Evolutionary conservation across 1,140 invertebrate species (phyloP).

Genomic region (Drosophila parabipectinata): DNA sequence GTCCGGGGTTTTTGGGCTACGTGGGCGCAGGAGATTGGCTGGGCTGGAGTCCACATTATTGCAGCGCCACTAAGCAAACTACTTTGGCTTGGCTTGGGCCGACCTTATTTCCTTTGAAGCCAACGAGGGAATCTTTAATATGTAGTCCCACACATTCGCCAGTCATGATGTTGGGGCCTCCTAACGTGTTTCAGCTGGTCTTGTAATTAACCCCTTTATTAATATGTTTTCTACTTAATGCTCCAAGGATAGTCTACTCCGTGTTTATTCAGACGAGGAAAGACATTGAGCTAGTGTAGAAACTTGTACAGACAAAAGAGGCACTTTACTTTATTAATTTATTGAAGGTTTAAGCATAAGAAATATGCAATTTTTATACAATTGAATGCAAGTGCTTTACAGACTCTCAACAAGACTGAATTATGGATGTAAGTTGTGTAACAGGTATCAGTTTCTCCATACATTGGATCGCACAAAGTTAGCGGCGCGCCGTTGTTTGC

Average conservation of each 20-base stretch:
- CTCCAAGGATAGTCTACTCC: too few species aligned
- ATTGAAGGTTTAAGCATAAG: neutral
- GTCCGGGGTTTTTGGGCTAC: conserved; percentile 4
- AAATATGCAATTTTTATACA: neutral
- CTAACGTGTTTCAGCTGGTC: conserved; percentile 36
- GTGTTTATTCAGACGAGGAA: too few species aligned
- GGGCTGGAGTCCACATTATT: conserved; percentile 55
- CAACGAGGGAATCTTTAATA: conserved; percentile 27
- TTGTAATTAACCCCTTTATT: conserved; percentile 73
- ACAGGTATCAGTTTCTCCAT: conserved; percentile 16
- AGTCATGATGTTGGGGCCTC: conserved; percentile 13
- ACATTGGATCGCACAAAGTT: conserved; percentile 10
- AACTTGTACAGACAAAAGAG: neutral
- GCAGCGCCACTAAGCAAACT: conserved; percentile 58
- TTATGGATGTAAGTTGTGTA: neutral
- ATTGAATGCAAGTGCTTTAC: neutral
- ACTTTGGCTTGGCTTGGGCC: conserved; percentile 44
- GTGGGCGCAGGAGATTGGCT: conserved; percentile 6
- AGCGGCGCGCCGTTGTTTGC: conserved; percentile 14
- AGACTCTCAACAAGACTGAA: neutral
- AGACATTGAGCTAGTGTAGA: neutral
- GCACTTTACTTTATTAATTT: neutral
- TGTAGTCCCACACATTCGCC: conserved; percentile 1
- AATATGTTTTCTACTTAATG: conserved; percentile 35
- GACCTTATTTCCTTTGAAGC: conserved; percentile 40